Evolutionary conservation across 2,888 invertebrate species (phyloP).

Genomic region (Drosophila lacicola): DNA sequence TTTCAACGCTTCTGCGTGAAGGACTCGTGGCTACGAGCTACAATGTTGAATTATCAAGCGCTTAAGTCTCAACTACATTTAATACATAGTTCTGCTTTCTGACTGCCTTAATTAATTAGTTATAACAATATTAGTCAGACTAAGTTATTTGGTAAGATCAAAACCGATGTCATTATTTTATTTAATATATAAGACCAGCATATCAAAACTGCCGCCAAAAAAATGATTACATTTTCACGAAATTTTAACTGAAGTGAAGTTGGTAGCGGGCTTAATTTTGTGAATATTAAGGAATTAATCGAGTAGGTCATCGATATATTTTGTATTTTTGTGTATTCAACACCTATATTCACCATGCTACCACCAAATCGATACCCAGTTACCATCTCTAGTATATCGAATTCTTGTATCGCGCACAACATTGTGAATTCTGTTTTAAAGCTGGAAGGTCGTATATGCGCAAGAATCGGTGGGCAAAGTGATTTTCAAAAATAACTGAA

Average conservation of each 20-base stretch:
- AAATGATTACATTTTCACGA: background rate
- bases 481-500: constrained; percentile 62
- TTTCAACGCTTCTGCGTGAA: constrained; percentile 40
- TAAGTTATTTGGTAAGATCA: background rate
- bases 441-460: constrained; percentile 65
- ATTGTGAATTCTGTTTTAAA: constrained; percentile 65
- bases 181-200: background rate
- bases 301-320: constrained; percentile 14
- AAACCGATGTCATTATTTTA: constrained; percentile 1
- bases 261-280: constrained; percentile 1
- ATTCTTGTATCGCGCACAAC: constrained; percentile 31
- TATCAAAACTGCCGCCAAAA: background rate
- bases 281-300: background rate
- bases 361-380: constrained; percentile 20
- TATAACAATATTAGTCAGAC: background rate
- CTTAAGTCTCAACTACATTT: constrained; percentile 33
- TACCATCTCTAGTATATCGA: constrained; percentile 39
- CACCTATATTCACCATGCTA: constrained; percentile 24
- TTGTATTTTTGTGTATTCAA: constrained; percentile 18
- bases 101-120: background rate
- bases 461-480: constrained; percentile 61
- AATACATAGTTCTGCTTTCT: constrained; percentile 19
- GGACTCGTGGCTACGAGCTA: constrained; percentile 46
- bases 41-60: constrained; percentile 41
- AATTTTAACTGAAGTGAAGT: constrained; percentile 9